Base-by-base conservation (phyloP, 2,113 vertebrate species). In the Bujurquina vittata region DNA sequence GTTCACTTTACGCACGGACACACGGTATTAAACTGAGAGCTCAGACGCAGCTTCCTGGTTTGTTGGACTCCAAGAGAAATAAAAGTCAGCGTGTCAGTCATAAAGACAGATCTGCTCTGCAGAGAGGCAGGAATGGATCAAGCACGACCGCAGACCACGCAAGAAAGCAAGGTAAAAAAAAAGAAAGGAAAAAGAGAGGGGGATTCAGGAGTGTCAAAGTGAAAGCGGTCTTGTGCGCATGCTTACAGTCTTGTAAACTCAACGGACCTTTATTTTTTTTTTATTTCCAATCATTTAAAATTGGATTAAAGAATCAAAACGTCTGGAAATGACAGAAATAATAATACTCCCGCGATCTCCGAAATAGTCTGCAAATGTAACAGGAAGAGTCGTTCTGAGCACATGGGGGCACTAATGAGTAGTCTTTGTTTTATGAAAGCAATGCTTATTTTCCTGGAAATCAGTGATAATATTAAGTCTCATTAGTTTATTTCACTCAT, bases 91-190 rank as follows among this genome's bases (percentile, higher is more conserved):
- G 17, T 56, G 58, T 37, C 26, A 17, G 5, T 31, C 23, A 52
- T 10, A 46, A 26, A 58, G 14, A 52, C 1, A n/a, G 31, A 9
- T 72, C 31, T n/a, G 4, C 7, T 20, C 61, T 31, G 12, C 33
- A n/a, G 22, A 52, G 33, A 7, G 14, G 62, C 10, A 8, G 52
- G 57, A 14, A 93, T 91, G 87, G 91, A 93, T 2, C 76, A 78
- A 4, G 4, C 18, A 1, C 54, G 84, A 6, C 15, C 73, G 0
- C 62, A 80, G 72, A 87, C 86, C 49, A 4, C 85, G 1, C 77
- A 40, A 3, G 91, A 83, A 3, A 65, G 4, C 76, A 88, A 91
- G 91, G 92, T 92, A 91, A 87, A 8, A 5, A 14, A 4, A 31
- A 49, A 29, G 4, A 10, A 4, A 22, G 18, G 22, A 40, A 10